Conservation (phyloP, 2,113 vertebrate species). For the Bubo bubo region DNA sequence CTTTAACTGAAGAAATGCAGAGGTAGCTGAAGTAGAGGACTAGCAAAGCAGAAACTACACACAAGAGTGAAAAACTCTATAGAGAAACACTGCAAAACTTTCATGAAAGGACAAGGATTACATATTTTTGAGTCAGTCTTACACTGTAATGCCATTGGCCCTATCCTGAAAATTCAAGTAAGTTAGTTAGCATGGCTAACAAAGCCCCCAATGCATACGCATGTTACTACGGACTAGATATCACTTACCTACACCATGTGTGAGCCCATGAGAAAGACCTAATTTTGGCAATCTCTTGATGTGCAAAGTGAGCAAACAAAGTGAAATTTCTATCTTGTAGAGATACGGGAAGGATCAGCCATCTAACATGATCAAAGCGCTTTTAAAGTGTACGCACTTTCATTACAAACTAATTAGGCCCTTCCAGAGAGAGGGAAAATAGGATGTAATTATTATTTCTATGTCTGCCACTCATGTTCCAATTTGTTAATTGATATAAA, state of each 20-base stretch:
- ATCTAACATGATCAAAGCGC: not conserved
- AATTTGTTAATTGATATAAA: slow-evolving; percentile 50
- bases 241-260: not conserved
- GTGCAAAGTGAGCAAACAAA: not conserved
- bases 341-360: not conserved
- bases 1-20: not conserved
- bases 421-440: not conserved
- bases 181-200: not conserved
- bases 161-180: not conserved
- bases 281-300: not conserved
- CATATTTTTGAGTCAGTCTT: not conserved
- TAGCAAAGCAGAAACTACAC: not conserved
- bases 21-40: not conserved
- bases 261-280: not conserved
- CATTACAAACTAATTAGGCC: not conserved
- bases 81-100: not conserved
- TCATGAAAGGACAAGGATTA: not conserved
- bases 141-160: not conserved
- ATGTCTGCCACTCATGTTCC: slow-evolving; percentile 24
- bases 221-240: not conserved
- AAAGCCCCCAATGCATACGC: not conserved
- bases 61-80: not conserved
- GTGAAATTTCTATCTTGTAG: not conserved
- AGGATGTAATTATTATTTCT: slow-evolving; percentile 14
- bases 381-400: not conserved